Base-by-base conservation (phyloP, 2,888 invertebrate species). In the Augochlorella aurata region DNA sequence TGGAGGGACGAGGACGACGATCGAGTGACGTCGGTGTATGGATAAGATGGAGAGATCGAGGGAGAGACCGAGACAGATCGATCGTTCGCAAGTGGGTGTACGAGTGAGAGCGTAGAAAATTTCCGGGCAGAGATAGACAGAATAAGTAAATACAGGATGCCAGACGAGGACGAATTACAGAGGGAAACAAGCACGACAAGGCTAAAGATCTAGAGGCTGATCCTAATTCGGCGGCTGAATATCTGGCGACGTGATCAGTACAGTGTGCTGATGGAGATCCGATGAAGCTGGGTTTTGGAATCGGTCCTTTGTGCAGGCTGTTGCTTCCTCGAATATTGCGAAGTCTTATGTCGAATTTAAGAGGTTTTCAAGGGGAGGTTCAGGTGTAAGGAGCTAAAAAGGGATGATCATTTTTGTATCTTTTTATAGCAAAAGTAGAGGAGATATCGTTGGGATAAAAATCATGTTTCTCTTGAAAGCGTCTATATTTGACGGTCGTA, bases 1-100 rank as follows among this genome's bases (percentile, higher is more conserved):
- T 52, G 45, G 18, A 10, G 71, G 9, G 14, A 24, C 16, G 58
- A 49, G 18, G 24, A 45, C 12, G 45, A 29, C 14, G 70, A 61
- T 14, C 38, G 45, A 49, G 45, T 38, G 12, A 18, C 45, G 63
- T 1, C 14, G 7, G 24, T 12, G 44, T 45, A 21, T 12, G 65
- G 54, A n/a, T 24, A 65, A 58, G 45, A 67, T 50, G 63, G 52
- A 47, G 14, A 52, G 29, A 50, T 44, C 29, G 65, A 16, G 49
- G 44, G 73, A n/a, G 49, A 61, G 58, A 72, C 45, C 45, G 66
- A 75, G 79, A 80, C 47, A 49, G 74, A 78, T 79, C 66, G 81
- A 79, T 70, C 16, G 29, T n/a, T 18, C 24, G 7, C n/a, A 24
- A 18, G 44, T 9, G 29, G 61, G 63, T 18, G 29, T 18, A 10